Evolutionary conservation across 2,888 invertebrate genomes (phyloP).

Genomic region (Platycnemis pennipes): DNA sequence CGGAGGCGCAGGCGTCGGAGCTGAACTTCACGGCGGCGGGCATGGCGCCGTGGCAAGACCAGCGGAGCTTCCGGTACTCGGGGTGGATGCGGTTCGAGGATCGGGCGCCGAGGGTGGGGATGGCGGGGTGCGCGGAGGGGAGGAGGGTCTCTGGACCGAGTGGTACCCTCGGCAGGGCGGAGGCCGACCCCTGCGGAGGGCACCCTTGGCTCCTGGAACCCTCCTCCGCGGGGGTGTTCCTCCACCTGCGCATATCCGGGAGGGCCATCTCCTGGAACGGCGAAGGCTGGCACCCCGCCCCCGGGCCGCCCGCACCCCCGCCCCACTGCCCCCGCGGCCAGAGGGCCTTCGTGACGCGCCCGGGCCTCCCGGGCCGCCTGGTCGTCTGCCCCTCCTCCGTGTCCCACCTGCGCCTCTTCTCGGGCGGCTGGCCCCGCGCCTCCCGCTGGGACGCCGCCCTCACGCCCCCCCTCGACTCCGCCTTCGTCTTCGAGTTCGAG

Average conservation of each 20-base stretch:
- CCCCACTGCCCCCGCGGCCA: slow-evolving; percentile 53
- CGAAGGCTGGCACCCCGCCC: slow-evolving; percentile 33
- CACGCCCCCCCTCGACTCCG: slow-evolving; percentile 82
- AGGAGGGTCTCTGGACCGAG: slow-evolving; percentile 50
- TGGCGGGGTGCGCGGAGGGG: slow-evolving; percentile 25
- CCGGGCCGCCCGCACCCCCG: slow-evolving; percentile 6
- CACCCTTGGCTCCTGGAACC: slow-evolving; percentile 60
- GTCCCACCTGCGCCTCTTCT: slow-evolving; percentile 60
- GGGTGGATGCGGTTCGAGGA: slow-evolving; percentile 62
- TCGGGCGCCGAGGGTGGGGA: neutral
- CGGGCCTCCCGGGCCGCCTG: slow-evolving; percentile 27
- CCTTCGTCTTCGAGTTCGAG: slow-evolving; percentile 88
- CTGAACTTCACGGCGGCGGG: slow-evolving; percentile 55
- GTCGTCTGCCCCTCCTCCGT: slow-evolving; percentile 60
- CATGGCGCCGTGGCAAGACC: slow-evolving; percentile 63
- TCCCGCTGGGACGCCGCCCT: slow-evolving; percentile 74
- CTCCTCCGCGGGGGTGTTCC: slow-evolving; percentile 46
- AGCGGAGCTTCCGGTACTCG: slow-evolving; percentile 47
- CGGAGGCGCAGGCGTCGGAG: slow-evolving; percentile 23
- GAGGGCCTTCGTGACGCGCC: slow-evolving; percentile 50
- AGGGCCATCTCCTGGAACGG: slow-evolving; percentile 57
- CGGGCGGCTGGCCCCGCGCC: slow-evolving; percentile 77
- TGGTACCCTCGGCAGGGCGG: slow-evolving; percentile 33
- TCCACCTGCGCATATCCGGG: slow-evolving; percentile 45
- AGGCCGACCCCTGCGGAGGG: slow-evolving; percentile 42